Conservation (phyloP, 2,797 vertebrate genomes). For the Lateolabrax maculatus region DNA sequence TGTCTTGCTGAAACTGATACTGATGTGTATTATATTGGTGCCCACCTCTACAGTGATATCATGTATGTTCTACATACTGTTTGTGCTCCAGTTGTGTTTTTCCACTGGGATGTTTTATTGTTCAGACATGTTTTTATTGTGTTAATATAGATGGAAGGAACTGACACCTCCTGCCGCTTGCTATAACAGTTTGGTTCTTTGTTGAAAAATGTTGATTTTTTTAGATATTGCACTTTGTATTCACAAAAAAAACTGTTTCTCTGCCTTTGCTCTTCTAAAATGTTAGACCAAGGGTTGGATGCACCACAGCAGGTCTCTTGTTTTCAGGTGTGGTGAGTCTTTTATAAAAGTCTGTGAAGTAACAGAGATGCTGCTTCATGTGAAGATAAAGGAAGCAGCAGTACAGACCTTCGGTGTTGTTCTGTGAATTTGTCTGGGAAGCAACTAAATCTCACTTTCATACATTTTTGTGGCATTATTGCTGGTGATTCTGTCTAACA, state of each 20-base stretch:
- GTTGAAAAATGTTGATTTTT: constrained; percentile 50
- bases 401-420: constrained; percentile 38
- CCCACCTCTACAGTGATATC: constrained; percentile 30
- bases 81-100: constrained; percentile 34
- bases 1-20: constrained; percentile 27
- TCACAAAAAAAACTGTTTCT: constrained; percentile 28
- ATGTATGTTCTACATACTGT: constrained; percentile 22
- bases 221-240: constrained; percentile 67
- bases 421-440: constrained; percentile 57
- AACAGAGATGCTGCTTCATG: constrained; percentile 25
- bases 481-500: constrained; percentile 63
- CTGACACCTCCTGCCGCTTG: constrained; percentile 28
- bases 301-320: constrained; percentile 37
- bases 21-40: constrained; percentile 27
- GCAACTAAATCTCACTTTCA: constrained; percentile 52
- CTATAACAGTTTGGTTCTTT: constrained; percentile 50
- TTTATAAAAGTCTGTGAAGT: constrained; percentile 43
- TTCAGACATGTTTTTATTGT: constrained; percentile 59
- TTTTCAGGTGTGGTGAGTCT: constrained; percentile 46
- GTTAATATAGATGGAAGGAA: constrained; percentile 56
- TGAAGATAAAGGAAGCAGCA: constrained; percentile 33
- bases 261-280: constrained; percentile 23
- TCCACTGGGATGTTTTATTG: constrained; percentile 40
- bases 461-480: constrained; percentile 53
- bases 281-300: constrained; percentile 24